phyloP scores from a whole-genome alignment of 2,888 invertebrate genomes.

The Apamea monoglypha region DNA sequence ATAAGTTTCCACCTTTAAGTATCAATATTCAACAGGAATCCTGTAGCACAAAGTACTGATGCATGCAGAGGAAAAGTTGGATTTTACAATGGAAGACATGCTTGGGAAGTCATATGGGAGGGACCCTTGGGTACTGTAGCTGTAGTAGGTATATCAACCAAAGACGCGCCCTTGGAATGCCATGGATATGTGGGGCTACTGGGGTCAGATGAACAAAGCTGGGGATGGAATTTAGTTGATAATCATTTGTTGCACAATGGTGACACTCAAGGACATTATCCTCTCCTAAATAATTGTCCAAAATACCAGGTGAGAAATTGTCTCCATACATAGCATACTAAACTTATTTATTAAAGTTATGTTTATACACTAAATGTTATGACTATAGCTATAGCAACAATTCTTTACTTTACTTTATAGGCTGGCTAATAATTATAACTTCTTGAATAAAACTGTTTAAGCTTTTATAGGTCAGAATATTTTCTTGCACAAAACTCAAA shows the following conservation, averaged over 20 bases:
- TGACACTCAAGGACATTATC: conserved; percentile 98
- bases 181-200: conserved; percentile 98
- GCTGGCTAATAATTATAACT: not conserved
- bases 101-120: conserved; percentile 99
- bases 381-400: not conserved
- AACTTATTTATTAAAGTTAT: not conserved
- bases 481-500: not conserved
- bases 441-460: not conserved
- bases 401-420: not conserved
- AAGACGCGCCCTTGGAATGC: conserved; percentile 97
- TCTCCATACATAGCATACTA: not conserved
- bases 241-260: conserved; percentile 99
- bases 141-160: conserved; percentile 98
- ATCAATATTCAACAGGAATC: conserved; percentile 92
- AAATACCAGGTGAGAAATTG: conserved; percentile 96
- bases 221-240: conserved; percentile 99
- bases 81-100: conserved; percentile 97
- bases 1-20: not conserved
- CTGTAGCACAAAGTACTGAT: conserved; percentile 99
- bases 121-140: conserved; percentile 99
- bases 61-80: conserved; percentile 97
- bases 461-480: not conserved
- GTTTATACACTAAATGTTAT: not conserved
- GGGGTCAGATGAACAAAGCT: conserved; percentile 98
- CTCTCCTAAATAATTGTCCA: conserved; percentile 98